phyloP scores from a whole-genome alignment of 2,888 invertebrate genomes.

The Pasiphila rectangulata region DNA sequence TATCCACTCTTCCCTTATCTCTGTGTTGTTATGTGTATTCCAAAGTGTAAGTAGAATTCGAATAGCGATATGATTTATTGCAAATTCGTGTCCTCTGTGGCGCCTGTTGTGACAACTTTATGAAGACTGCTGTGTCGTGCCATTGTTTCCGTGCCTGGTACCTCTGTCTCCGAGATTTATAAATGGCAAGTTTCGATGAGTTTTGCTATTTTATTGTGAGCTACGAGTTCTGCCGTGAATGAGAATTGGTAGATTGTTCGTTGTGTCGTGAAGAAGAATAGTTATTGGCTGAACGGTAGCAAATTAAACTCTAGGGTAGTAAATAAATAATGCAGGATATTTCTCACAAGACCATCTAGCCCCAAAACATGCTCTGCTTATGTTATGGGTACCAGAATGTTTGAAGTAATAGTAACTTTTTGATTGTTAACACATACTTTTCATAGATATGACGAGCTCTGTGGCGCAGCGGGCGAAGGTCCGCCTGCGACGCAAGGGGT shows the following conservation, averaged over 20 bases:
- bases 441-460: too few relatives aligned
- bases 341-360: too few relatives aligned
- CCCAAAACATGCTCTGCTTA: too few relatives aligned
- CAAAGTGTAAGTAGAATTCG: slow-evolving; percentile 15
- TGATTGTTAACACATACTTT: too few relatives aligned
- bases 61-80: slow-evolving; percentile 53
- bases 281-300: too few relatives aligned
- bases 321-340: too few relatives aligned
- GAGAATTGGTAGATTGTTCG: slow-evolving; percentile 3
- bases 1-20: neutral
- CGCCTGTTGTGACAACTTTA: slow-evolving; percentile 66
- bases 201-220: slow-evolving; percentile 18
- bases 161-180: slow-evolving; percentile 19
- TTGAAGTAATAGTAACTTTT: too few relatives aligned
- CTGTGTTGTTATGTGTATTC: neutral
- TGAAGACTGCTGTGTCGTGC: slow-evolving; percentile 35
- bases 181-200: slow-evolving; percentile 25
- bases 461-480: too few relatives aligned
- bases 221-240: slow-evolving; percentile 6
- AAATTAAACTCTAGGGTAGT: too few relatives aligned
- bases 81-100: slow-evolving; percentile 52
- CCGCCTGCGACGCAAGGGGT: too few relatives aligned
- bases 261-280: neutral
- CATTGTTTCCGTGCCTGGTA: slow-evolving; percentile 47
- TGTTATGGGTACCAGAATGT: too few relatives aligned